Evolutionary conservation across 2,113 vertebrate genomes (phyloP).

Genomic region (Protobothrops mucrosquamatus): DNA sequence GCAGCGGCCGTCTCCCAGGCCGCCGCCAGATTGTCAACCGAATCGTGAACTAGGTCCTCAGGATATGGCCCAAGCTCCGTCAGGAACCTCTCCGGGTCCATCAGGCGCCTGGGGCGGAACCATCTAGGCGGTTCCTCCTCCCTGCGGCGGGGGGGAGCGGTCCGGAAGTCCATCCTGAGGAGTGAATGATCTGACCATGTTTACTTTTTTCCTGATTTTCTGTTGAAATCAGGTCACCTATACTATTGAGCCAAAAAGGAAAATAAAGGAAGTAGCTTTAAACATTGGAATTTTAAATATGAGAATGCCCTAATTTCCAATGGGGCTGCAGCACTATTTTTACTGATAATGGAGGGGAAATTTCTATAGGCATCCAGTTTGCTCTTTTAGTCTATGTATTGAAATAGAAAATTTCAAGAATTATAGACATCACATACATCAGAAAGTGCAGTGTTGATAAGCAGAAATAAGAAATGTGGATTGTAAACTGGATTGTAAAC

Average conservation of each 20-base stretch:
- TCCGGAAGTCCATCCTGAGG: too few relatives aligned
- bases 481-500: neutral
- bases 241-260: neutral
- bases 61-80: too few relatives aligned
- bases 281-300: slow-evolving; percentile 18
- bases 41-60: too few relatives aligned
- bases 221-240: neutral
- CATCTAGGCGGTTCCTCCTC: too few relatives aligned
- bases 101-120: too few relatives aligned
- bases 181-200: too few relatives aligned
- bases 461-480: neutral
- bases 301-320: slow-evolving; percentile 8
- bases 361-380: neutral
- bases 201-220: neutral
- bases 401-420: neutral
- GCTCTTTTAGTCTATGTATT: neutral
- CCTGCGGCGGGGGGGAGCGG: too few relatives aligned
- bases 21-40: too few relatives aligned
- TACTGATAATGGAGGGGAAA: neutral
- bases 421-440: neutral
- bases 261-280: neutral
- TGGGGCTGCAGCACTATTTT: neutral
- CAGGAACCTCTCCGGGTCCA: too few relatives aligned
- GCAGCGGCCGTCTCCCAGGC: too few relatives aligned
- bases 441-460: neutral